Percentiles rank a stretch among this genome's conserved stretches.
Conservation (phyloP, 2,113 vertebrate species). For the Barbus barbus region DNA sequence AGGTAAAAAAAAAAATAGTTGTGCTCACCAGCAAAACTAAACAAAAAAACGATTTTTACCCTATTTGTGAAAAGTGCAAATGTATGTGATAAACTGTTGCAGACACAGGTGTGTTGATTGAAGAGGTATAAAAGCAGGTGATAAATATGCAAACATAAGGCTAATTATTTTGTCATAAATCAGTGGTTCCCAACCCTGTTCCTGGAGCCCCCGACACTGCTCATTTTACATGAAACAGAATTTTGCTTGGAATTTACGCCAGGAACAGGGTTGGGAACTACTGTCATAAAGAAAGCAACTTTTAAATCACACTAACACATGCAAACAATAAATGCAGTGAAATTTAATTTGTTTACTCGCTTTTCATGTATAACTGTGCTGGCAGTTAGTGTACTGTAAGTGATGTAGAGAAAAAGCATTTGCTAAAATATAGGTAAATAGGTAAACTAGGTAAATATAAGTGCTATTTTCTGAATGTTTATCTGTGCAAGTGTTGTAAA, state of each 20-base stretch:
- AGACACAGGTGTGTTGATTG: background rate
- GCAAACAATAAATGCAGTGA: background rate
- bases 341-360: background rate
- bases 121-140: conserved; percentile 6
- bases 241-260: too few relatives aligned
- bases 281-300: background rate
- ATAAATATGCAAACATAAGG: conserved; percentile 2
- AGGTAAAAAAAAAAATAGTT: background rate
- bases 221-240: too few relatives aligned
- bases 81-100: too few relatives aligned
- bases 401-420: background rate
- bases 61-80: too few relatives aligned
- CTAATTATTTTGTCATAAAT: conserved; percentile 1
- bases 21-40: too few relatives aligned
- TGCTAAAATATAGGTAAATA: background rate
- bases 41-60: too few relatives aligned
- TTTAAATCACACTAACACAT: background rate
- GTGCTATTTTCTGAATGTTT: background rate
- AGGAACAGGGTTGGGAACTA: background rate
- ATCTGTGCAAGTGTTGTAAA: background rate
- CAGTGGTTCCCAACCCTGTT: background rate
- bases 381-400: background rate
- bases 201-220: background rate
- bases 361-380: background rate
- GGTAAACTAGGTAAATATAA: too few relatives aligned